A percentile compares a stretch with the other conserved stretches of the same genome.
Conservation (phyloP, 2,113 vertebrate genomes). For the Silurus asotus region DNA sequence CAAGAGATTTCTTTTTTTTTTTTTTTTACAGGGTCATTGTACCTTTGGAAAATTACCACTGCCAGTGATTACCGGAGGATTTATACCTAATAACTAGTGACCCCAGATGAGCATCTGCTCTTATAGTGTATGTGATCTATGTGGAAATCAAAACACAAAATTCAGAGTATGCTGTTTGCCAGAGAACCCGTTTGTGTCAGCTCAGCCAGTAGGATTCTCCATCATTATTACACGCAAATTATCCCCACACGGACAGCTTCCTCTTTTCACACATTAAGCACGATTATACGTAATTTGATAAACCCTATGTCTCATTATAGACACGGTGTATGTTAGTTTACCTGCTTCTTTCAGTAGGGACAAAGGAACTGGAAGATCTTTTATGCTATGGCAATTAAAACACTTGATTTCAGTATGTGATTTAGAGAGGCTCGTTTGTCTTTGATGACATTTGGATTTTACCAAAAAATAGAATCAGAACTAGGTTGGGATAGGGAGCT, state of each 20-base stretch:
- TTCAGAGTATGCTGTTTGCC: not conserved
- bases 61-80: slow-evolving; percentile 18
- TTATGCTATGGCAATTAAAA: slow-evolving; percentile 45
- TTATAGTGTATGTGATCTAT: not conserved
- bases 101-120: not conserved
- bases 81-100: slow-evolving; percentile 16
- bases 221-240: slow-evolving; percentile 40
- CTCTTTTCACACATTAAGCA: slow-evolving; percentile 38
- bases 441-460: slow-evolving; percentile 43
- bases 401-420: slow-evolving; percentile 50
- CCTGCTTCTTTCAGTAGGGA: slow-evolving; percentile 46
- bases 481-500: not conserved
- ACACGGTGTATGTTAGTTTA: not conserved
- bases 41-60: not conserved
- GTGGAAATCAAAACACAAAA: slow-evolving; percentile 1
- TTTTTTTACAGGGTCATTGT: slow-evolving; percentile 38
- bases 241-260: slow-evolving; percentile 29
- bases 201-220: slow-evolving; percentile 21
- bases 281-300: slow-evolving; percentile 50
- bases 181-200: slow-evolving; percentile 3
- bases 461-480: not conserved
- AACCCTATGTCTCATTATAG: not conserved
- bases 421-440: slow-evolving; percentile 51
- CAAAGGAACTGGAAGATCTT: slow-evolving; percentile 48
- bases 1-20: slow-evolving; percentile 16